phyloP scores from a whole-genome alignment of 2,888 invertebrate species.

The Hypercompe scribonia region DNA sequence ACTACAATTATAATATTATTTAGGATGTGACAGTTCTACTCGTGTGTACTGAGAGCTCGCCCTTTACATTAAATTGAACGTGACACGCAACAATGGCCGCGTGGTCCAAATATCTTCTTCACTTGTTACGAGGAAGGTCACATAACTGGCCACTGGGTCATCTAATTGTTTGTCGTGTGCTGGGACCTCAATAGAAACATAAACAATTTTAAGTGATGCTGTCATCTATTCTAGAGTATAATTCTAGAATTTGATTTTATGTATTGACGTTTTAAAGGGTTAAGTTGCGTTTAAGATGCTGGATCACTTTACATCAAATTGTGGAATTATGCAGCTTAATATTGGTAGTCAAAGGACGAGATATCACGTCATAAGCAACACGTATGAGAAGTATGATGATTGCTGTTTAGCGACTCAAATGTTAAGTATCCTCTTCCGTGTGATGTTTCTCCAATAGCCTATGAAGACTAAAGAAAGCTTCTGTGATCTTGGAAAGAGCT shows the following conservation, averaged over 20 bases:
- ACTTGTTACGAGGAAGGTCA: slow-evolving; percentile 14
- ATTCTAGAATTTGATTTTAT: no score
- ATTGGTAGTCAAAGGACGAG: no score
- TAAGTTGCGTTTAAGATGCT: neutral
- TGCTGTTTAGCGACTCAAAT: neutral
- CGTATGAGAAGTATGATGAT: no score
- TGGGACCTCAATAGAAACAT: neutral
- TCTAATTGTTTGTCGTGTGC: slow-evolving; percentile 9
- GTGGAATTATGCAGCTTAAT: no score
- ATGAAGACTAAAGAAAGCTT: neutral
- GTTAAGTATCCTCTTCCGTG: neutral
- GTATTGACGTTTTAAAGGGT: neutral
- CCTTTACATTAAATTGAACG: slow-evolving; percentile 13
- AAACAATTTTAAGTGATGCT: neutral
- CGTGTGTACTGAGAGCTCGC: neutral
- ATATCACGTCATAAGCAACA: no score
- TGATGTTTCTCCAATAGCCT: neutral
- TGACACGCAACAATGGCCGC: slow-evolving; percentile 11
- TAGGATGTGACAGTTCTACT: neutral
- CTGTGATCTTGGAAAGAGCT: neutral
- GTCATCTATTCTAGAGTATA: neutral
- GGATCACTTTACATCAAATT: neutral
- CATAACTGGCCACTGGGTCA: slow-evolving; percentile 13
- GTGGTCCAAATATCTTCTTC: slow-evolving; percentile 16
- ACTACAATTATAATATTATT: no score